Conservation (phyloP, 2,113 vertebrate species). For the Chionodraco myersi region DNA sequence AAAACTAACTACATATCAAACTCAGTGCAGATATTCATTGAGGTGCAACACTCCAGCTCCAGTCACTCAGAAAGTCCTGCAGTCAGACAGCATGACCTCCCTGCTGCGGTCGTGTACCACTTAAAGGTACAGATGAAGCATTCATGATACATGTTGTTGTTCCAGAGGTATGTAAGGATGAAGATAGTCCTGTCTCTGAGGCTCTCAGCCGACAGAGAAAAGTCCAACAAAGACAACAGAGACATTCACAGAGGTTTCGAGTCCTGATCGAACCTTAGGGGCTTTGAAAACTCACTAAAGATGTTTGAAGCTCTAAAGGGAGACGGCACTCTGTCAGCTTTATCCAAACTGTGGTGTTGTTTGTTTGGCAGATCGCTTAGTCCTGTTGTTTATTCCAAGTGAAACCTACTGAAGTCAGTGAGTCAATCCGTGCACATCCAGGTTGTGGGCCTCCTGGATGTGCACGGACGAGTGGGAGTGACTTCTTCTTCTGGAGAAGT, state of each 20-base stretch:
- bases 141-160: not conserved
- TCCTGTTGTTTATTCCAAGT: too few relatives aligned
- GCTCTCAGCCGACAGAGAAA: not conserved
- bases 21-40: slow-evolving; percentile 49
- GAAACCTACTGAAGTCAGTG: too few relatives aligned
- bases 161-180: slow-evolving; percentile 1
- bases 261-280: too few relatives aligned
- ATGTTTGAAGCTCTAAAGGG: not conserved
- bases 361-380: too few relatives aligned
- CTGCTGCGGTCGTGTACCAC: too few relatives aligned
- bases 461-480: too few relatives aligned
- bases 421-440: too few relatives aligned
- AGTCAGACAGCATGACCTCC: not conserved
- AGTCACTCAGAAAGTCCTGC: not conserved
- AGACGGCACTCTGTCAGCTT: too few relatives aligned
- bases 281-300: too few relatives aligned
- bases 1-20: slow-evolving; percentile 19
- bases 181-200: not conserved
- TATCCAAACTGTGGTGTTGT: too few relatives aligned
- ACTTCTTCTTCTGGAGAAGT: too few relatives aligned
- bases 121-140: slow-evolving; percentile 5
- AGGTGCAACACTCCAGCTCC: slow-evolving; percentile 11
- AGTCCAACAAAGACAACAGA: slow-evolving; percentile 19
- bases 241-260: not conserved
- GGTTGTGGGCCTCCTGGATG: too few relatives aligned